phyloP scores from a whole-genome alignment of 2,888 invertebrate species.

The Blastobasis lacticolella region DNA sequence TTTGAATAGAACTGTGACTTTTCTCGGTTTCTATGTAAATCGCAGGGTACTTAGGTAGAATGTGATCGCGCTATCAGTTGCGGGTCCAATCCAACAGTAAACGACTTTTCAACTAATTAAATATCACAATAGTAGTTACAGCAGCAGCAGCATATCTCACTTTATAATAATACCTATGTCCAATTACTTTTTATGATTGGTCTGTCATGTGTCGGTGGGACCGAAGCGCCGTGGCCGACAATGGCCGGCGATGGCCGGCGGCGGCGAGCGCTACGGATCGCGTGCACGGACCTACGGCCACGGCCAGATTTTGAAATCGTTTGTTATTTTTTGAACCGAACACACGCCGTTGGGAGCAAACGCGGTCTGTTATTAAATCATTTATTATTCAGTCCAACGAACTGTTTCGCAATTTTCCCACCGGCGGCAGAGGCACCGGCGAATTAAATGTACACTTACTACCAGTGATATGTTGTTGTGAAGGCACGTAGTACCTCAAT shows the following conservation, averaged over 20 bases:
- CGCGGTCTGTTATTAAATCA: conserved; percentile 72
- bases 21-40: too few relatives aligned
- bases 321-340: conserved; percentile 66
- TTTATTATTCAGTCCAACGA: conserved; percentile 72
- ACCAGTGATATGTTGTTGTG: conserved; percentile 26
- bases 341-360: conserved; percentile 59
- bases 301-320: conserved; percentile 58
- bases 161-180: too few relatives aligned
- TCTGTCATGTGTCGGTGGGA: too few relatives aligned
- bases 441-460: conserved; percentile 24
- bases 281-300: conserved; percentile 15
- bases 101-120: too few relatives aligned
- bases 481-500: conserved; percentile 25
- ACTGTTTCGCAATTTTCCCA: conserved; percentile 71
- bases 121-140: too few relatives aligned
- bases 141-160: too few relatives aligned
- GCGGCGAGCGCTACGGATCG: conserved; percentile 25
- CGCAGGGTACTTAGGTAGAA: too few relatives aligned
- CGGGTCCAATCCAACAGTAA: too few relatives aligned
- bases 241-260: conserved; percentile 20
- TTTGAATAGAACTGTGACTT: too few relatives aligned
- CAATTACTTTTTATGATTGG: too few relatives aligned
- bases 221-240: too few relatives aligned
- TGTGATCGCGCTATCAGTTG: too few relatives aligned
- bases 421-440: conserved; percentile 34